Percentiles rank a stretch among this genome's conserved stretches.
Conservation (phyloP, 2,797 vertebrate species). For the Sebastes vulpes region DNA sequence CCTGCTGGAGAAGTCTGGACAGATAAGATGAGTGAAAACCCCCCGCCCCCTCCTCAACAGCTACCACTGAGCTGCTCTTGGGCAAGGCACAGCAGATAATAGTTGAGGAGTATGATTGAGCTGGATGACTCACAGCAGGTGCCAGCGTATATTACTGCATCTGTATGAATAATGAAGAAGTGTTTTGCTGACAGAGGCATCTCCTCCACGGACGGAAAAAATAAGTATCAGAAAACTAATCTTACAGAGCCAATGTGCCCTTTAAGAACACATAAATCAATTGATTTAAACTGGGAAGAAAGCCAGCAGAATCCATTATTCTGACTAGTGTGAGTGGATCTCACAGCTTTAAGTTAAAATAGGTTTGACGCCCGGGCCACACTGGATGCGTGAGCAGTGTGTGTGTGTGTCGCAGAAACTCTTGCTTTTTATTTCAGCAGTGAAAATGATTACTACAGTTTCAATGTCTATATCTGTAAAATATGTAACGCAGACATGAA, state of each 20-base stretch:
- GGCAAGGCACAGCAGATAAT: background rate
- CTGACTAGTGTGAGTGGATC: background rate
- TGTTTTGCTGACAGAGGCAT: constrained; percentile 23
- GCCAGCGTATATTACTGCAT: constrained; percentile 5
- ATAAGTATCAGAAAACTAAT: constrained; percentile 6
- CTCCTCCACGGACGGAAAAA: background rate
- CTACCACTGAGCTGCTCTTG: background rate
- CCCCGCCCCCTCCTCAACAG: background rate
- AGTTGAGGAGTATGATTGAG: background rate
- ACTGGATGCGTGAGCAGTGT: too few species aligned
- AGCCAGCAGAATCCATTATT: constrained; percentile 16
- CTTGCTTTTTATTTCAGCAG: too few species aligned
- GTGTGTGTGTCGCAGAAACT: too few species aligned
- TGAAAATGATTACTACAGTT: too few species aligned
- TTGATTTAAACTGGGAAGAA: constrained; percentile 9
- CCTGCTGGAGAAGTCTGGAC: constrained; percentile 1
- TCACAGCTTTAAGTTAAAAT: too few species aligned
- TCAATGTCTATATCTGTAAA: too few species aligned
- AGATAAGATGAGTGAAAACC: constrained; percentile 23
- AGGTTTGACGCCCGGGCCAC: too few species aligned
- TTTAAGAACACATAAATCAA: constrained; percentile 7
- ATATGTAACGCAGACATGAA: too few species aligned
- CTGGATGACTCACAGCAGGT: background rate
- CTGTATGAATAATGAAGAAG: constrained; percentile 6
- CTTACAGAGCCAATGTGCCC: background rate